Evolutionary conservation across 2,888 invertebrate species (phyloP).

Genomic region (Seira musarum): DNA sequence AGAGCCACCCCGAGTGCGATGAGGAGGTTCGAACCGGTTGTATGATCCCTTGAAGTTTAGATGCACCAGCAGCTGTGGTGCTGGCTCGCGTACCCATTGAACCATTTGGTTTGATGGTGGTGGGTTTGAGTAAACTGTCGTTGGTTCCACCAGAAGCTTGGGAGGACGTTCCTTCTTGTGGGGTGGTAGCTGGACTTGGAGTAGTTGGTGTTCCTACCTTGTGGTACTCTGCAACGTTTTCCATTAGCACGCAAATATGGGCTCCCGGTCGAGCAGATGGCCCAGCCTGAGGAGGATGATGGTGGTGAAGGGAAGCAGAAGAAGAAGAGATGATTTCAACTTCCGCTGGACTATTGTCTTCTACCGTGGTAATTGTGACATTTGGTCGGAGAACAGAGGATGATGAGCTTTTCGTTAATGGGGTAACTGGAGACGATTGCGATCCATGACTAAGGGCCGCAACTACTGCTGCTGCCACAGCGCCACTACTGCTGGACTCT

Average conservation of each 20-base stretch:
- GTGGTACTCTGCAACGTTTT: conserved; percentile 63
- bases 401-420: conserved; percentile 11
- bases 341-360: conserved; percentile 48
- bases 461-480: background rate
- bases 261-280: conserved; percentile 52
- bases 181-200: conserved; percentile 36
- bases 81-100: conserved; percentile 48
- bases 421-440: conserved; percentile 42
- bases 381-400: conserved; percentile 32
- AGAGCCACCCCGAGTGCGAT: conserved; percentile 68
- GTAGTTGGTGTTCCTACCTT: conserved; percentile 35
- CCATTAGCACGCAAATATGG: conserved; percentile 67
- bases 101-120: conserved; percentile 46
- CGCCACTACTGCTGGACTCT: conserved; percentile 49
- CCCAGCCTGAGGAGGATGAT: conserved; percentile 44
- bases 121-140: conserved; percentile 40
- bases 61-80: conserved; percentile 43
- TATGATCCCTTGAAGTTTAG: conserved; percentile 69
- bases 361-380: conserved; percentile 40
- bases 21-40: conserved; percentile 68
- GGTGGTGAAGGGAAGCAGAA: conserved; percentile 41
- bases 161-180: conserved; percentile 42
- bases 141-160: conserved; percentile 18
- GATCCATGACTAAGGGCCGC: conserved; percentile 31
- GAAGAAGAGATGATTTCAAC: conserved; percentile 49